These are phyloP conservation scores for Macrosoma leucophasiata DNA, from an alignment of 2,888 invertebrate species.

Conservation along the genomic window DNA sequence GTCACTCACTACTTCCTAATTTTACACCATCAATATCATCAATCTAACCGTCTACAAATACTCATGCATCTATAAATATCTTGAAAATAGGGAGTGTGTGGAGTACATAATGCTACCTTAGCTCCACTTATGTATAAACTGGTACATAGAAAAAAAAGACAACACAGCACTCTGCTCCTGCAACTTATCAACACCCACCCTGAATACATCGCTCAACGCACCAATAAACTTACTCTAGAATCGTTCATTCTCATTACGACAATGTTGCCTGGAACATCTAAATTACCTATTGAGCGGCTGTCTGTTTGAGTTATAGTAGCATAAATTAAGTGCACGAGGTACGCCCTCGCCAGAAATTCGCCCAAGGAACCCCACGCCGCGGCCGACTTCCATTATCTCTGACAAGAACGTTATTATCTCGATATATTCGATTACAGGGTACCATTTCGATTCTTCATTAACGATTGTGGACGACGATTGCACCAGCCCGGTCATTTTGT, in stretches of 20 bases:
- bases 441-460: too few relatives aligned
- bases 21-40: too few relatives aligned
- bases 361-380: conserved; percentile 33
- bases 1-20: too few relatives aligned
- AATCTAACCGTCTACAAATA: too few relatives aligned
- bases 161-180: too few relatives aligned
- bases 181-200: conserved; percentile 30
- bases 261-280: conserved; percentile 69
- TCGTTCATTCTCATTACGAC: conserved; percentile 64
- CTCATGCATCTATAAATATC: too few relatives aligned
- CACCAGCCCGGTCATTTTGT: conserved; percentile 34
- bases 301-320: conserved; percentile 67
- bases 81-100: too few relatives aligned
- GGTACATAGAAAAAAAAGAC: too few relatives aligned
- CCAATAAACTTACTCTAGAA: conserved; percentile 44
- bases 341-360: conserved; percentile 52
- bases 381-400: conserved; percentile 35
- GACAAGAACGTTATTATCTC: conserved; percentile 37
- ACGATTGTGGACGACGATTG: conserved; percentile 30
- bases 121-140: too few relatives aligned
- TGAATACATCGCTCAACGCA: conserved; percentile 37
- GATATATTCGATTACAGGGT: conserved; percentile 37
- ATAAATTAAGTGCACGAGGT: conserved; percentile 59
- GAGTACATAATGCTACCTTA: too few relatives aligned
- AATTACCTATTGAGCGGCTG: conserved; percentile 69